Percentiles rank a stretch among this genome's conserved stretches.
These are phyloP conservation scores for Ceyx margarethae DNA, from an alignment of 2,113 vertebrate species.

Conservation along the genomic window DNA sequence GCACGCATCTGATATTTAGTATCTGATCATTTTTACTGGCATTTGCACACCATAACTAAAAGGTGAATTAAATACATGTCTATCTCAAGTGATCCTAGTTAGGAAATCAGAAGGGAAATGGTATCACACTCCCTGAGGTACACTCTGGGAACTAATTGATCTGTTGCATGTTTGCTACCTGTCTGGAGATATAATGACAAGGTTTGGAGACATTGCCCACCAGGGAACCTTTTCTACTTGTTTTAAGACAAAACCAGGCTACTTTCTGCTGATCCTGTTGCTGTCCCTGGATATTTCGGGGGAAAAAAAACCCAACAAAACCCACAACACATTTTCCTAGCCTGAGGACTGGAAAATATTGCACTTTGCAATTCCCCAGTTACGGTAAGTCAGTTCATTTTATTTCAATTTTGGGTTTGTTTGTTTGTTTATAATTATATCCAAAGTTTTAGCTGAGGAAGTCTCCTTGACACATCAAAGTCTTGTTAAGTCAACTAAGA, in stretches of 20 bases:
- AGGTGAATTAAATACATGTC: neutral
- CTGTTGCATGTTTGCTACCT: neutral
- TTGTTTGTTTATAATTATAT: neutral
- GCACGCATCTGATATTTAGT: neutral
- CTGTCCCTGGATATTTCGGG: constrained; percentile 3
- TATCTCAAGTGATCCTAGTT: neutral
- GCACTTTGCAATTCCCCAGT: constrained; percentile 18
- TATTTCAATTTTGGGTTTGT: neutral
- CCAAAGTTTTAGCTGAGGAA: neutral
- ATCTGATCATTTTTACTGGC: neutral
- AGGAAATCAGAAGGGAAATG: neutral
- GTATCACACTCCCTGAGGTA: neutral
- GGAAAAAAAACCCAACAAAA: neutral
- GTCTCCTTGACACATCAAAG: neutral
- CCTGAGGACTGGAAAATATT: constrained; percentile 49
- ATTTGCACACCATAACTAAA: neutral
- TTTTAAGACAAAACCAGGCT: constrained; percentile 1
- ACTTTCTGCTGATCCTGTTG: constrained; percentile 5
- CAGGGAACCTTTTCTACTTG: neutral
- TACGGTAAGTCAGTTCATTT: constrained; percentile 13
- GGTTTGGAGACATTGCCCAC: neutral
- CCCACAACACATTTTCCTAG: constrained; percentile 45
- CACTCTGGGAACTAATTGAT: neutral
- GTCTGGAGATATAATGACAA: neutral
- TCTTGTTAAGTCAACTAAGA: neutral